These are phyloP conservation scores for Phylloscopus collybita DNA, from an alignment of 2,797 vertebrate species.

Conservation along the genomic window DNA sequence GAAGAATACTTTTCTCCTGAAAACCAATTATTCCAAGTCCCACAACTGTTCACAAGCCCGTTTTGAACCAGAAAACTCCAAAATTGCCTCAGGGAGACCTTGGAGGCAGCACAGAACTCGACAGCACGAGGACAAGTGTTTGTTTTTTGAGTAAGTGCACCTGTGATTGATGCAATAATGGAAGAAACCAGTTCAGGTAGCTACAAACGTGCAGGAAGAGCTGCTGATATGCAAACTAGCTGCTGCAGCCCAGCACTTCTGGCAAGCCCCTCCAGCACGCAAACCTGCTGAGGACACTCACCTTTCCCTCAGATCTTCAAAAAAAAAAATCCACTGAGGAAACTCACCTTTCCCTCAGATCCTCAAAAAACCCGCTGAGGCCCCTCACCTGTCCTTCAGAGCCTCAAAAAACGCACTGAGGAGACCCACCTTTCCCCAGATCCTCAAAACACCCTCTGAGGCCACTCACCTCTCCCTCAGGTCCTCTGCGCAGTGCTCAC, in stretches of 20 bases:
- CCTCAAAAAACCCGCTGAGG: not conserved
- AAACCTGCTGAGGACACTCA: not conserved
- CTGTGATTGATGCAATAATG: not conserved
- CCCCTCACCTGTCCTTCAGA: not conserved
- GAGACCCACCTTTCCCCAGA: not conserved
- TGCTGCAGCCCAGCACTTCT: not conserved
- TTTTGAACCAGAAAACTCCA: not conserved
- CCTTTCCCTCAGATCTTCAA: not conserved
- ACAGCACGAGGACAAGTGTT: rapidly evolving
- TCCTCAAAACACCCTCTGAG: not conserved
- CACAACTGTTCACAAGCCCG: not conserved
- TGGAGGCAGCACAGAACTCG: not conserved
- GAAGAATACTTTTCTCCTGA: not conserved
- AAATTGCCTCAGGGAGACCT: not conserved
- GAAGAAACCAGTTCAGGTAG: not conserved
- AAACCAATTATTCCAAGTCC: not conserved
- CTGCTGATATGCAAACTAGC: not conserved
- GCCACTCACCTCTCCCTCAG: constrained; percentile 73
- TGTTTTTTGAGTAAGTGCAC: not conserved
- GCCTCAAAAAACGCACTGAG: not conserved
- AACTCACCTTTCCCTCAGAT: not conserved
- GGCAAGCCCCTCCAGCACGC: not conserved
- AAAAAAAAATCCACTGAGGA: not conserved
- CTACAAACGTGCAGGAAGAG: not conserved
- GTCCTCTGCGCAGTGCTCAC: constrained; percentile 92